Conservation (phyloP, 2,888 invertebrate species). For the Timema podura region DNA sequence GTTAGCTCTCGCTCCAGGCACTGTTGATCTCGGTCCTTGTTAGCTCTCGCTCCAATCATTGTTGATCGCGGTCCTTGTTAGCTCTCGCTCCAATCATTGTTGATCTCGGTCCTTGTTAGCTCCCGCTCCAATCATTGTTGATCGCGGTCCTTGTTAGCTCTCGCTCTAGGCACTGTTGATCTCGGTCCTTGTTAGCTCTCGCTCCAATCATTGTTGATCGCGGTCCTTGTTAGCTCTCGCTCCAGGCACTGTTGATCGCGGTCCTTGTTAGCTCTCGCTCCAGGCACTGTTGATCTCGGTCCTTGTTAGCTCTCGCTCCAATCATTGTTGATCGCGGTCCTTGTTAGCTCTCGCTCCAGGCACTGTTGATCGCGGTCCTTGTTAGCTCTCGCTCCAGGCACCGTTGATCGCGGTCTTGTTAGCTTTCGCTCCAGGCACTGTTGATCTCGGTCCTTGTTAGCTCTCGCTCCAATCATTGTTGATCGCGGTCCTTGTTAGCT, state of each 20-base stretch:
- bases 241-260: neutral
- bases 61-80: no score
- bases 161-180: neutral
- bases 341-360: constrained; percentile 21
- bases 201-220: constrained; percentile 20
- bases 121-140: no score
- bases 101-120: neutral
- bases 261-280: constrained; percentile 16
- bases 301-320: neutral
- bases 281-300: constrained; percentile 12
- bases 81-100: neutral
- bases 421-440: constrained; percentile 22
- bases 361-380: neutral
- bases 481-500: neutral
- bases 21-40: neutral
- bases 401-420: neutral
- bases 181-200: constrained; percentile 11
- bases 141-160: neutral
- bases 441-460: no score
- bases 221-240: neutral
- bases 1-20: neutral
- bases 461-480: neutral
- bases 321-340: neutral
- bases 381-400: neutral
- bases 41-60: constrained; percentile 24